These are phyloP conservation scores for Riptortus pedestris DNA, from an alignment of 1,140 invertebrate genomes.

Conservation along the genomic window DNA sequence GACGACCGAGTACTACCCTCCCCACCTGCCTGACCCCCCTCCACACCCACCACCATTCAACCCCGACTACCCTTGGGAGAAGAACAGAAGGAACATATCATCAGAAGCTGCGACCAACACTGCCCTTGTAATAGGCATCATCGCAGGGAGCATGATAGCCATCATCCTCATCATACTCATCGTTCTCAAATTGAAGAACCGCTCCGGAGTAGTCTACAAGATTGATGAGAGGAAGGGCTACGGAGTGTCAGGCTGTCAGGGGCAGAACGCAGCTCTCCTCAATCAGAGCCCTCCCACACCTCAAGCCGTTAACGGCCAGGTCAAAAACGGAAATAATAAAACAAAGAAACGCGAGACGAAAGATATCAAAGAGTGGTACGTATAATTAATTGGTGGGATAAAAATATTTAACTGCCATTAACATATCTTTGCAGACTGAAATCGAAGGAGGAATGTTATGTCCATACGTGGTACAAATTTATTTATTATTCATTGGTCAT, in stretches of 20 bases:
- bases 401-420: background rate
- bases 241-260: constrained; percentile 47
- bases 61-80: constrained; percentile 20
- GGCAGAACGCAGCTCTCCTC: constrained; percentile 61
- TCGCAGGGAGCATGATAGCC: constrained; percentile 80
- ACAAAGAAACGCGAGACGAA: constrained; percentile 67
- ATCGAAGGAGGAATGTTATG: background rate
- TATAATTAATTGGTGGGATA: constrained; percentile 43
- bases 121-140: constrained; percentile 75
- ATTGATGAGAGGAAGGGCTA: constrained; percentile 74
- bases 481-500: constrained; percentile 11
- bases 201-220: constrained; percentile 79
- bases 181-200: constrained; percentile 78
- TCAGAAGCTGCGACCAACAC: constrained; percentile 61
- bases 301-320: constrained; percentile 41
- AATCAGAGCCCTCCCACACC: constrained; percentile 43
- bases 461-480: background rate
- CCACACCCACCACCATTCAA: constrained; percentile 19
- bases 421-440: constrained; percentile 14
- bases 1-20: constrained; percentile 27
- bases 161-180: constrained; percentile 82
- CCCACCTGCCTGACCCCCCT: constrained; percentile 25
- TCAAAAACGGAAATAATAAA: constrained; percentile 39
- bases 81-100: constrained; percentile 50
- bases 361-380: constrained; percentile 90